These are phyloP conservation scores for Eremobia ochroleuca DNA, from an alignment of 2,888 invertebrate species.

Conservation along the genomic window DNA sequence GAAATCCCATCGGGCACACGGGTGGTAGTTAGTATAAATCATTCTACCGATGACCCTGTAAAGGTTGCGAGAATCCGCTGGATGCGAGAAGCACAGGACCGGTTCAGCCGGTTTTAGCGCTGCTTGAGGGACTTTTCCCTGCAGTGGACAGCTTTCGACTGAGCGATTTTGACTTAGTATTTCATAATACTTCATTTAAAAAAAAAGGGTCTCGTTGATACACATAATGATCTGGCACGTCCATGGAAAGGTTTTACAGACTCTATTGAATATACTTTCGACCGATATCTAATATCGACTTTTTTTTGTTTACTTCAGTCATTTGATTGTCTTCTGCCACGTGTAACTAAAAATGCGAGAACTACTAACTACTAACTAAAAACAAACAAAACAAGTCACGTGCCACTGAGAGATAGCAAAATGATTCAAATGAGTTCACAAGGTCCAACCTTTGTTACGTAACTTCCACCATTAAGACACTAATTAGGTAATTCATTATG, in stretches of 20 bases:
- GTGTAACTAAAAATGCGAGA: slow-evolving; percentile 5
- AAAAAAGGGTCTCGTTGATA: background rate
- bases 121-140: background rate
- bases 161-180: background rate
- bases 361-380: no score
- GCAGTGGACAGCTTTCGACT: background rate
- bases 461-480: slow-evolving; percentile 15
- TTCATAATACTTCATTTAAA: background rate
- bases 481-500: slow-evolving; percentile 37
- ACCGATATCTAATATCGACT: background rate
- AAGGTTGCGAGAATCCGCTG: background rate
- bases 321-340: background rate
- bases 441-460: slow-evolving; percentile 25
- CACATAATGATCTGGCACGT: background rate
- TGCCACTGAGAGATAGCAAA: slow-evolving; percentile 27
- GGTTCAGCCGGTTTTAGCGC: background rate
- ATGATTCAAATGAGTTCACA: slow-evolving; percentile 33
- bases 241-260: background rate
- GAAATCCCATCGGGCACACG: background rate
- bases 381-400: background rate
- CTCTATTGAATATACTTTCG: background rate
- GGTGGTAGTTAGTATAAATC: background rate
- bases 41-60: background rate
- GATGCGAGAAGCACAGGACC: background rate
- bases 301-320: background rate